Evolutionary conservation across 2,888 invertebrate species (phyloP).

Genomic region (Dinocampus coccinellae): DNA sequence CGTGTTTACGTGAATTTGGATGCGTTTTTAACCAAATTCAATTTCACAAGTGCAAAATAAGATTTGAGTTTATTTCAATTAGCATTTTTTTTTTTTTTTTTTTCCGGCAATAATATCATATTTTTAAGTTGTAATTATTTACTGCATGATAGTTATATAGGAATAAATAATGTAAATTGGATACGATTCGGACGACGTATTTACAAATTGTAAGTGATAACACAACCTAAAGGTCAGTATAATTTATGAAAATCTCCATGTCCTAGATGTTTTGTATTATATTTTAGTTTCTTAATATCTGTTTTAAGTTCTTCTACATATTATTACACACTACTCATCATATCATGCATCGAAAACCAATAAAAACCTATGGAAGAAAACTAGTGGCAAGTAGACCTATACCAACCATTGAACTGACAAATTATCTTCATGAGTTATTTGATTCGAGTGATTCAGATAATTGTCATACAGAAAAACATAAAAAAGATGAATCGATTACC

Average conservation of each 20-base stretch:
- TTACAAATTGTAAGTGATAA: background rate
- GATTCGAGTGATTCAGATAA: conserved; percentile 17
- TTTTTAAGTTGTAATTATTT: no score
- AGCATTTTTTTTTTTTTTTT: no score
- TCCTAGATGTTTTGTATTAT: no score
- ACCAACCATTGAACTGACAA: background rate
- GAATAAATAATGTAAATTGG: background rate
- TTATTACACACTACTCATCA: no score
- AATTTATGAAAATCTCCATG: background rate
- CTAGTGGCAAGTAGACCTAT: background rate
- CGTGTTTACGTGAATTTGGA: no score
- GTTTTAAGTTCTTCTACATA: background rate
- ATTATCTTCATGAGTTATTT: background rate
- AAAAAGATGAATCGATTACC: conserved; percentile 36
- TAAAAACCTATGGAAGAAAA: conserved; percentile 20
- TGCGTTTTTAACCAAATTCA: no score
- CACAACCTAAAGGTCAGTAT: background rate
- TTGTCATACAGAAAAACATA: background rate
- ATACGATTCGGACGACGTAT: background rate
- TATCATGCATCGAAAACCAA: conserved; percentile 5
- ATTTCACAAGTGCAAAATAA: no score
- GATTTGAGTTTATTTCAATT: no score
- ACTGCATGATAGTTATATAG: no score
- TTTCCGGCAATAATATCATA: no score
- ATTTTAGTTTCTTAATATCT: background rate